A percentile compares a stretch with the other conserved stretches of the same genome.
Evolutionary conservation across 2,888 invertebrate genomes (phyloP).

Genomic region (Aplocera efformata): DNA sequence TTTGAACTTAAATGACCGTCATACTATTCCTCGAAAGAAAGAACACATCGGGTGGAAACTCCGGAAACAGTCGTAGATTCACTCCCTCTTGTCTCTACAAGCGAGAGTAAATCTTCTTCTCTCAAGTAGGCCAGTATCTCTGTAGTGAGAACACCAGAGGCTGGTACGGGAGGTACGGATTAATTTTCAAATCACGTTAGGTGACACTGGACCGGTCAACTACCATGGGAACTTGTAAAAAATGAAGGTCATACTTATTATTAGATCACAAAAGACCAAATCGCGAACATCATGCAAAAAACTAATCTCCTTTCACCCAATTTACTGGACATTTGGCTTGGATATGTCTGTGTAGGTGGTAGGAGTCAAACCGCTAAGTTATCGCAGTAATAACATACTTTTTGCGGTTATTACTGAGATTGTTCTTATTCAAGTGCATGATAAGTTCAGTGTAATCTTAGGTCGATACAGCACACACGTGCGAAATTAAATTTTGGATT

Average conservation of each 20-base stretch:
- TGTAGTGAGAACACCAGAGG: too few species aligned
- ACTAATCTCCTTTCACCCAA: conserved; percentile 52
- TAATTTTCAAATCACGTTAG: neutral
- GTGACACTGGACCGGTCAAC: neutral
- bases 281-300: conserved; percentile 36
- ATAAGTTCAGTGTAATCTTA: conserved; percentile 54
- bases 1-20: too few species aligned
- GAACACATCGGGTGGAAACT: too few species aligned
- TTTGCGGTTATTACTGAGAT: conserved; percentile 54
- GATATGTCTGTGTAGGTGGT: conserved; percentile 6
- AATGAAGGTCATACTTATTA: conserved; percentile 54
- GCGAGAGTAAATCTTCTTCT: too few species aligned
- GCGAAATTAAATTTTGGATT: conserved; percentile 15
- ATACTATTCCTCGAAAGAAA: too few species aligned
- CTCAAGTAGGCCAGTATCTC: too few species aligned
- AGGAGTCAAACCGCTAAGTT: neutral
- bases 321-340: conserved; percentile 28
- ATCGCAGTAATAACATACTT: conserved; percentile 38
- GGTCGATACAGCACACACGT: conserved; percentile 27
- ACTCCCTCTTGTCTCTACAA: too few species aligned
- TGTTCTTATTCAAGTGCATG: conserved; percentile 49
- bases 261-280: conserved; percentile 43
- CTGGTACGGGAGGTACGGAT: too few species aligned
- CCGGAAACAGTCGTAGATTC: too few species aligned
- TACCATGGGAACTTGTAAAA: conserved; percentile 31